Evolutionary conservation across 2,113 vertebrate species (phyloP).

Genomic region (Formicarius rufipectus): DNA sequence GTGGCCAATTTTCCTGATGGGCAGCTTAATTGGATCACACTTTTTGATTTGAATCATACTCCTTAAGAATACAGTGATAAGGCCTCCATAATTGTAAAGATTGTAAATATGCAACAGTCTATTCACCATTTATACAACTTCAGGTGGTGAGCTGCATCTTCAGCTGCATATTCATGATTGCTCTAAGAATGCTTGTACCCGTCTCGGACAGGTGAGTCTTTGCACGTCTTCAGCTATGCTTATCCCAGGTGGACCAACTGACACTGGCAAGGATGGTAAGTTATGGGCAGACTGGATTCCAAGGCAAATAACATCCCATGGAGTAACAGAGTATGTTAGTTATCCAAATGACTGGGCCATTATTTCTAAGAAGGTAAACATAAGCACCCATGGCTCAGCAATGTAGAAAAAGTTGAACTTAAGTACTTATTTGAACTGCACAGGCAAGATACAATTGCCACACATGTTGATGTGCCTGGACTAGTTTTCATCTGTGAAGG

Average conservation of each 20-base stretch:
- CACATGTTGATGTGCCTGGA: not conserved
- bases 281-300: not conserved
- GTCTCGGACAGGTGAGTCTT: not conserved
- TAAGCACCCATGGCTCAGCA: not conserved
- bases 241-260: not conserved
- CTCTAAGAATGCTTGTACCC: not conserved
- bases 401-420: not conserved
- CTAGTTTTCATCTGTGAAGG: not conserved
- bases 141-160: not conserved
- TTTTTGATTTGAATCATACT: not conserved
- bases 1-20: not conserved
- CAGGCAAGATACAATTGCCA: not conserved
- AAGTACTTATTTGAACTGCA: not conserved
- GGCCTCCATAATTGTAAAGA: not conserved
- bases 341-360: not conserved
- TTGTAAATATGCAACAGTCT: not conserved
- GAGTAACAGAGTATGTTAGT: not conserved
- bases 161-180: not conserved
- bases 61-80: not conserved
- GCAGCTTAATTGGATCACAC: not conserved
- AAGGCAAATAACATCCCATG: not conserved
- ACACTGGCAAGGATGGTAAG: not conserved
- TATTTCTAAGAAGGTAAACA: not conserved
- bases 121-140: not conserved
- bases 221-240: fast-evolving